A percentile compares a stretch with the other conserved stretches of the same genome.
These are phyloP conservation scores for Drosophila watanabei DNA, from an alignment of 1,140 invertebrate genomes.

Conservation along the genomic window DNA sequence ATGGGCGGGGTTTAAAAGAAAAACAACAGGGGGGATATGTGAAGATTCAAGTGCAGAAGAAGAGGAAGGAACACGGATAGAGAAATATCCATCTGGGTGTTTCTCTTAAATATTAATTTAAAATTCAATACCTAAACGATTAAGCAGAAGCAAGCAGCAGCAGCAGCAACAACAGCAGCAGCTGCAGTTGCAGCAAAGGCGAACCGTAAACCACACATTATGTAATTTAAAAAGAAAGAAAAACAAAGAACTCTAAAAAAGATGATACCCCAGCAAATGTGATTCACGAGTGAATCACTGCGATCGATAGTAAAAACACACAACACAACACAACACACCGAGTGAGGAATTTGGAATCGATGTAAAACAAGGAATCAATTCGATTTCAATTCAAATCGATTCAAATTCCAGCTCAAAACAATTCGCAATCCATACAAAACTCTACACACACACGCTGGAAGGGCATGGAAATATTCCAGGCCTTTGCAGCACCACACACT, in stretches of 20 bases:
- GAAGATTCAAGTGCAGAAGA: constrained; percentile 1
- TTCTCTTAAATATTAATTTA: constrained; percentile 76
- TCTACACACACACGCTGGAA: constrained; percentile 6
- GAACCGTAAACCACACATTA: constrained; percentile 23
- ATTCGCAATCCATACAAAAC: constrained; percentile 8
- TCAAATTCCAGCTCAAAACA: constrained; percentile 16
- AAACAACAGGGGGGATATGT: not conserved
- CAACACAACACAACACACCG: not conserved
- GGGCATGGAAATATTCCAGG: not conserved
- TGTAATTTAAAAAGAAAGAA: constrained; percentile 9
- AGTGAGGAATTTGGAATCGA: not conserved
- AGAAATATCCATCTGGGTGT: constrained; percentile 45
- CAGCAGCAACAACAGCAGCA: not conserved
- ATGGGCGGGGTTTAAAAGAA: not conserved
- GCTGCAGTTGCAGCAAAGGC: constrained; percentile 5
- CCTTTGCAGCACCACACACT: not conserved
- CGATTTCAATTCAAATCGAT: constrained; percentile 20
- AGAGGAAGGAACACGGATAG: not conserved
- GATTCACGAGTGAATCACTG: constrained; percentile 53
- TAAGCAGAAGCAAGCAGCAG: constrained; percentile 41
- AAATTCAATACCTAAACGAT: constrained; percentile 77
- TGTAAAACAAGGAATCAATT: constrained; percentile 19
- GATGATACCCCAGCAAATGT: constrained; percentile 49
- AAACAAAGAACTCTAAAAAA: not conserved
- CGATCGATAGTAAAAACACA: constrained; percentile 26